These are phyloP conservation scores for Oophaga pumilio DNA, from an alignment of 2,113 vertebrate genomes.

Conservation along the genomic window DNA sequence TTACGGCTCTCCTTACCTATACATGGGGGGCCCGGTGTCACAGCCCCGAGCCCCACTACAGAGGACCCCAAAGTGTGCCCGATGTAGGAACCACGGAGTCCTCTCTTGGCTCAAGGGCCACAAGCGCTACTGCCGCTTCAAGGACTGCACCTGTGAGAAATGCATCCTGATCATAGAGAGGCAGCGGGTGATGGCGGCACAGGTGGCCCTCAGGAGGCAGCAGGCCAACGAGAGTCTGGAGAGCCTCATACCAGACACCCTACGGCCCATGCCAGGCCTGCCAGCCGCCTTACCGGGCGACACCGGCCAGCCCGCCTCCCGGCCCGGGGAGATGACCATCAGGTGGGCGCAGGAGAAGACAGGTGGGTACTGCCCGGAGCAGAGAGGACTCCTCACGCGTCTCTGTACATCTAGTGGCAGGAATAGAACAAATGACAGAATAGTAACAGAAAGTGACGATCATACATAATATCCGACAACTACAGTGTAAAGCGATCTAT, in stretches of 20 bases:
- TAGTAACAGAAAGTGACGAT: too few relatives aligned
- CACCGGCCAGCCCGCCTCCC: slow-evolving; percentile 61
- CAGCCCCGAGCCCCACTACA: slow-evolving; percentile 89
- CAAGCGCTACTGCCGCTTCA: slow-evolving; percentile 96
- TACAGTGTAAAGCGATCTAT: too few relatives aligned
- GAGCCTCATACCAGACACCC: slow-evolving; percentile 89
- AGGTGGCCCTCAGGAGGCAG: slow-evolving; percentile 91
- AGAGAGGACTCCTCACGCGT: too few relatives aligned
- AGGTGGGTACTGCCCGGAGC: slow-evolving; percentile 14
- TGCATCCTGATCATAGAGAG: slow-evolving; percentile 97
- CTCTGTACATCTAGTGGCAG: background rate
- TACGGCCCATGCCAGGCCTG: slow-evolving; percentile 80
- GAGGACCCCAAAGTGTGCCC: slow-evolving; percentile 93
- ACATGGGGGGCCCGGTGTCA: slow-evolving; percentile 91
- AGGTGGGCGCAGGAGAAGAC: slow-evolving; percentile 68
- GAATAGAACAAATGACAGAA: too few relatives aligned
- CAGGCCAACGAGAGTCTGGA: slow-evolving; percentile 95
- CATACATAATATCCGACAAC: too few relatives aligned
- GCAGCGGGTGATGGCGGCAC: slow-evolving; percentile 95
- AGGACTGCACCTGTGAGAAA: slow-evolving; percentile 96
- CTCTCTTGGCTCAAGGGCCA: slow-evolving; percentile 96
- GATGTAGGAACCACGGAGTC: slow-evolving; percentile 94
- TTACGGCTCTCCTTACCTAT: slow-evolving; percentile 93
- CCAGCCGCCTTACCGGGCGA: slow-evolving; percentile 67
- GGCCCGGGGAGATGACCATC: slow-evolving; percentile 58